Conservation (phyloP, 1,140 invertebrate genomes). For the Tetramorium simillimum region DNA sequence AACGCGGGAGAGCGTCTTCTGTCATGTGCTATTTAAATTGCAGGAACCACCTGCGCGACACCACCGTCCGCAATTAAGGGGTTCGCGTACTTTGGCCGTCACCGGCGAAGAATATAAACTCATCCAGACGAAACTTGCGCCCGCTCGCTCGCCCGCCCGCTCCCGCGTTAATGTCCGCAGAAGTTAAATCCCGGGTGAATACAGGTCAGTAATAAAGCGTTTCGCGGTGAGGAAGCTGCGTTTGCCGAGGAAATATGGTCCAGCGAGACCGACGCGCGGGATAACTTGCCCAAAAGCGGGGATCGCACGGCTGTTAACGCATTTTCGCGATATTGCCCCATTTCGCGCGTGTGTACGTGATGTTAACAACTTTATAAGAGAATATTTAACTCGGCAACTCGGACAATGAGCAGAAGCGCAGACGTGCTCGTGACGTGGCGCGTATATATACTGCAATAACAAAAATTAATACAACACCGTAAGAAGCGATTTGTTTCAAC, state of each 20-base stretch:
- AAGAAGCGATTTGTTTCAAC: constrained; percentile 5
- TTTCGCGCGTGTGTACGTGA: constrained; percentile 4
- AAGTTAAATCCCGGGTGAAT: constrained; percentile 58
- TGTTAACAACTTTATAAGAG: constrained; percentile 19
- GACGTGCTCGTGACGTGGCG: not conserved
- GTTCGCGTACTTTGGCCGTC: not conserved
- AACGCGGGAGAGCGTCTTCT: constrained; percentile 14
- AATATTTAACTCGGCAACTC: constrained; percentile 25
- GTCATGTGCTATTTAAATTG: constrained; percentile 55
- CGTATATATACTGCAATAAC: not conserved
- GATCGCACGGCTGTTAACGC: constrained; percentile 46
- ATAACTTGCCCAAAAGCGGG: constrained; percentile 15
- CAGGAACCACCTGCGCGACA: constrained; percentile 10
- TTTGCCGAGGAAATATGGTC: constrained; percentile 38
- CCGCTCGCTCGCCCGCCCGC: constrained; percentile 12
- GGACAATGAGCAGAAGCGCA: not conserved
- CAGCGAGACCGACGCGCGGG: constrained; percentile 13
- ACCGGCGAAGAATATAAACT: constrained; percentile 53
- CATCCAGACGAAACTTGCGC: constrained; percentile 38
- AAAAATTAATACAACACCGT: constrained; percentile 34
- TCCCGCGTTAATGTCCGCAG: constrained; percentile 38
- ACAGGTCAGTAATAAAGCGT: constrained; percentile 46
- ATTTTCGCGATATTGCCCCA: constrained; percentile 18
- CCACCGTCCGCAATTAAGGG: constrained; percentile 39
- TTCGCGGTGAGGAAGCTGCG: constrained; percentile 13